phyloP scores from a whole-genome alignment of 2,888 invertebrate genomes.

The Drosophila helvetica region DNA sequence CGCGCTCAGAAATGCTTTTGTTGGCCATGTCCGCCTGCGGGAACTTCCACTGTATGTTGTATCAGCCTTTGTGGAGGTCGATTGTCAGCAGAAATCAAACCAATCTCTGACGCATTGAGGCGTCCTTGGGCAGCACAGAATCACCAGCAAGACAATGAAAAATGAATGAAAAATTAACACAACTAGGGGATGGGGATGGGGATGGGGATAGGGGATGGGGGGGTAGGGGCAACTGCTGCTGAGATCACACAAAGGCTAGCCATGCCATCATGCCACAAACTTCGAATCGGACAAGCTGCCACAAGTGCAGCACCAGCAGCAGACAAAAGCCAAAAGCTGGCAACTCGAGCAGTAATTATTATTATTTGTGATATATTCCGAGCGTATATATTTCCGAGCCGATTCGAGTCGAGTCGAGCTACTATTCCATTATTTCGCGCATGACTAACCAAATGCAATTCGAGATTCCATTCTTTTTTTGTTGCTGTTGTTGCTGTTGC shows the following conservation, averaged over 20 bases:
- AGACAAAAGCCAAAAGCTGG: conserved; percentile 59
- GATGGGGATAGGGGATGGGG: conserved; percentile 18
- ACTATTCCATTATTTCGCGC: conserved; percentile 67
- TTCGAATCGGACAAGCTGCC: conserved; percentile 44
- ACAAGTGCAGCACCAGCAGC: conserved; percentile 55
- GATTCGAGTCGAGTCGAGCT: background rate
- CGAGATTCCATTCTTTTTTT: conserved; percentile 71
- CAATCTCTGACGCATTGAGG: conserved; percentile 51
- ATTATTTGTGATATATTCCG: conserved; percentile 42
- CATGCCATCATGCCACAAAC: conserved; percentile 24
- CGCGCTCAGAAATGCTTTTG: conserved; percentile 7
- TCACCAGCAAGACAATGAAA: conserved; percentile 66
- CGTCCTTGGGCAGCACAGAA: conserved; percentile 65
- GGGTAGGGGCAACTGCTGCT: conserved; percentile 36
- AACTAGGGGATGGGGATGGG: conserved; percentile 48
- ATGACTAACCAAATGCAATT: conserved; percentile 81
- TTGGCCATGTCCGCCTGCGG: conserved; percentile 17
- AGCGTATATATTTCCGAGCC: conserved; percentile 27
- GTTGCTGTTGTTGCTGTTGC: conserved; percentile 41
- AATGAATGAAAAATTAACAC: conserved; percentile 59
- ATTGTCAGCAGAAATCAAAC: conserved; percentile 51
- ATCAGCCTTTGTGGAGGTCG: conserved; percentile 29
- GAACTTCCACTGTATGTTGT: conserved; percentile 2
- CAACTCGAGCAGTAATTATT: conserved; percentile 47
- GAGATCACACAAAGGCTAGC: conserved; percentile 28